These are phyloP conservation scores for Electrona antarctica DNA, from an alignment of 2,113 vertebrate species.

Conservation along the genomic window DNA sequence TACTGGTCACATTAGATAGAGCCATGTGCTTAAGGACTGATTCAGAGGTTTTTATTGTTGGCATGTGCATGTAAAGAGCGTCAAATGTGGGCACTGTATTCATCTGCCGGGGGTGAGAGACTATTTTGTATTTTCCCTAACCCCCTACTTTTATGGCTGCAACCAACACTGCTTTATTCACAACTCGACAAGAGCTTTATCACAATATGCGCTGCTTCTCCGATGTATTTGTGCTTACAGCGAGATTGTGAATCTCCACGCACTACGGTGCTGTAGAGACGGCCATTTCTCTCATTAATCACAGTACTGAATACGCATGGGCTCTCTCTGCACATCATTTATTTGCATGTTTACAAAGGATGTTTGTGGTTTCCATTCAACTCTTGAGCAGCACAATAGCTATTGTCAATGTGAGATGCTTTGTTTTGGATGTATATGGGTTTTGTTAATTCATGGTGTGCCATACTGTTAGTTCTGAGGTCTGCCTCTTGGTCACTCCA, in stretches of 20 bases:
- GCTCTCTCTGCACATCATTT: neutral
- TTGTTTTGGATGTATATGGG: slow-evolving; percentile 36
- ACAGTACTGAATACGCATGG: slow-evolving; percentile 42
- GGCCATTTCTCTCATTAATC: slow-evolving; percentile 27
- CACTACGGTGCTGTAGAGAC: neutral
- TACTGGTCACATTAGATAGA: slow-evolving; percentile 41
- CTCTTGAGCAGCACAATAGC: slow-evolving; percentile 26
- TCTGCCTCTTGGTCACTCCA: neutral
- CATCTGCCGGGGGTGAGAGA: neutral
- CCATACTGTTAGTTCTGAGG: slow-evolving; percentile 17
- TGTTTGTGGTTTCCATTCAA: slow-evolving; percentile 40
- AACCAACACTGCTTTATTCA: slow-evolving; percentile 51
- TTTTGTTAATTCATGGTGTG: slow-evolving; percentile 30
- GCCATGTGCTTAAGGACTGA: slow-evolving; percentile 50
- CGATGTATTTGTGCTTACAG: slow-evolving; percentile 19
- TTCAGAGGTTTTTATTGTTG: slow-evolving; percentile 37
- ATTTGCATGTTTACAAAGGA: slow-evolving; percentile 60
- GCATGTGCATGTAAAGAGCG: slow-evolving; percentile 64
- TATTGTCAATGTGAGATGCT: slow-evolving; percentile 50
- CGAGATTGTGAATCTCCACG: slow-evolving; percentile 23
- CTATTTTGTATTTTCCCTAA: slow-evolving; percentile 27
- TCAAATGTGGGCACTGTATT: slow-evolving; percentile 14
- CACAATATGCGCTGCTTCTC: slow-evolving; percentile 47
- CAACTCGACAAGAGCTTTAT: slow-evolving; percentile 64
- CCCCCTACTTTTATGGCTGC: slow-evolving; percentile 41